Percentiles rank a stretch among this genome's conserved stretches.
Evolutionary conservation across 2,797 vertebrate genomes (phyloP).

Genomic region (Squalus acanthias): DNA sequence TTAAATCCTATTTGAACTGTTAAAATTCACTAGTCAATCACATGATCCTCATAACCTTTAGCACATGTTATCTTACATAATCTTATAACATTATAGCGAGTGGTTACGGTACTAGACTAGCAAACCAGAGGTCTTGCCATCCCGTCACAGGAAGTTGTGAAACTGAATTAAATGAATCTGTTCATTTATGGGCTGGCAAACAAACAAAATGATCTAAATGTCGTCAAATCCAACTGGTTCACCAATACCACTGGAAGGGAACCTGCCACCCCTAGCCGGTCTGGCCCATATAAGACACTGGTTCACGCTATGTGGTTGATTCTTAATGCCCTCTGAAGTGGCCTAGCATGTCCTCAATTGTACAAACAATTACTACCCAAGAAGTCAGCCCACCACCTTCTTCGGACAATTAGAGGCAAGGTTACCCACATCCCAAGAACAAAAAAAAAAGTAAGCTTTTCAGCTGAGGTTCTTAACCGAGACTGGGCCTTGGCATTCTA

Average conservation of each 20-base stretch:
- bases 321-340: not conserved
- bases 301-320: not conserved
- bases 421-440: not conserved
- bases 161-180: conserved; percentile 1
- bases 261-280: not conserved
- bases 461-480: not conserved
- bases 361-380: not conserved
- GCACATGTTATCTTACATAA: not conserved
- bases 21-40: conserved; percentile 5
- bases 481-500: not conserved
- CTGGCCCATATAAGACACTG: not conserved
- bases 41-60: not conserved
- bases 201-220: not conserved
- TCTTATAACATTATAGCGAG: not conserved
- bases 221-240: not conserved
- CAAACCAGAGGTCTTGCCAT: not conserved
- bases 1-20: not conserved
- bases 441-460: not conserved
- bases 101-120: not conserved
- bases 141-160: not conserved
- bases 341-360: not conserved
- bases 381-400: not conserved
- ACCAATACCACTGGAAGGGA: not conserved
- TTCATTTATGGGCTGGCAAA: not conserved
- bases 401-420: not conserved